phyloP scores from a whole-genome alignment of 2,797 vertebrate genomes.

The Coluber constrictor region DNA sequence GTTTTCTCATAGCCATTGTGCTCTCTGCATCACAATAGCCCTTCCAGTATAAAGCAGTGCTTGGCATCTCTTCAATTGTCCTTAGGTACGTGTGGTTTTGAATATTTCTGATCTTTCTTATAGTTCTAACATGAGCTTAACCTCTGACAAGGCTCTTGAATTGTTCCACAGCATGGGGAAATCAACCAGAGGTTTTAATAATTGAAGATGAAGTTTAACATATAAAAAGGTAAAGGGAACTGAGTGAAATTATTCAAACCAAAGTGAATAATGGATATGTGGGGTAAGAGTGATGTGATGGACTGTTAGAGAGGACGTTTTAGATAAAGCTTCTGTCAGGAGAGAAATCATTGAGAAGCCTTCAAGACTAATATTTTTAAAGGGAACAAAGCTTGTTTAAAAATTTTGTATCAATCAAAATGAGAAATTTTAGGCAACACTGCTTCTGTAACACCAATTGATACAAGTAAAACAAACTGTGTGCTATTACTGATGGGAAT shows the following conservation, averaged over 20 bases:
- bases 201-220: constrained; percentile 34
- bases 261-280: constrained; percentile 27
- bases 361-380: constrained; percentile 13
- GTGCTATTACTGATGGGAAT: neutral
- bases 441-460: constrained; percentile 4
- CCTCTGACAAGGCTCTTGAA: constrained; percentile 40
- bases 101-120: constrained; percentile 35
- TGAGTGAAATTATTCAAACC: constrained; percentile 9
- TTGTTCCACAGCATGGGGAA: constrained; percentile 21
- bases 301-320: constrained; percentile 4
- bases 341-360: constrained; percentile 24
- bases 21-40: constrained; percentile 1
- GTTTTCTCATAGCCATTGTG: neutral
- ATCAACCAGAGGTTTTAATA: constrained; percentile 29
- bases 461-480: neutral
- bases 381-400: constrained; percentile 9
- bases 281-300: constrained; percentile 22
- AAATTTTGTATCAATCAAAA: constrained; percentile 3
- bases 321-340: constrained; percentile 25
- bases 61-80: constrained; percentile 19
- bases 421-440: neutral
- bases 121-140: constrained; percentile 16
- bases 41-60: constrained; percentile 5
- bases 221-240: constrained; percentile 32
- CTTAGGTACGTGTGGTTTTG: neutral